phyloP scores from a whole-genome alignment of 2,888 invertebrate species.

The Drosophila maculinotata region DNA sequence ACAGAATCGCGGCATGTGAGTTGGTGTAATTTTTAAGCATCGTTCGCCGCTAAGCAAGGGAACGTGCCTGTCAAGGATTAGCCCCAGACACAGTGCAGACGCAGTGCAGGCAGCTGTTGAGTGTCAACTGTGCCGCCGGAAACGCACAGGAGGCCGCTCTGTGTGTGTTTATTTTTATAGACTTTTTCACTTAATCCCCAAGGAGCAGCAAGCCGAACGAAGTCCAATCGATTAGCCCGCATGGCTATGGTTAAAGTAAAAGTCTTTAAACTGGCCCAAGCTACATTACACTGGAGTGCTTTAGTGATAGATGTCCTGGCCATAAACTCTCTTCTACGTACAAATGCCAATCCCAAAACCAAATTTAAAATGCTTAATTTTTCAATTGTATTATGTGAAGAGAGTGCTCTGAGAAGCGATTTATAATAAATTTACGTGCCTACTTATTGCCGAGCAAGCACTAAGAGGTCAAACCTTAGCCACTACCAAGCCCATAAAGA shows the following conservation, averaged over 20 bases:
- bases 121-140: conserved; percentile 67
- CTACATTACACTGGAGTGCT: conserved; percentile 2
- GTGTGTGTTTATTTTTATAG: conserved; percentile 53
- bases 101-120: conserved; percentile 54
- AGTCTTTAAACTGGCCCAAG: conserved; percentile 46
- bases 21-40: conserved; percentile 57
- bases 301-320: conserved; percentile 15
- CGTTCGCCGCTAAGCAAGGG: conserved; percentile 52
- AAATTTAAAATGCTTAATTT: not conserved
- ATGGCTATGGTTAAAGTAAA: conserved; percentile 8
- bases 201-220: conserved; percentile 12
- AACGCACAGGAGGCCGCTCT: conserved; percentile 46
- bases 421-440: not conserved
- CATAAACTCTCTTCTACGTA: conserved; percentile 3
- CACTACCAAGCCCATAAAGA: not conserved
- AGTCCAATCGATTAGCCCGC: conserved; percentile 63
- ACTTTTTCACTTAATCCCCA: conserved; percentile 51
- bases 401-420: not conserved
- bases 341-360: conserved; percentile 1
- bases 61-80: conserved; percentile 77
- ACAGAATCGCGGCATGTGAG: conserved; percentile 52
- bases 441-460: not conserved
- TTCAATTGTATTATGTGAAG: not conserved
- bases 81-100: conserved; percentile 61
- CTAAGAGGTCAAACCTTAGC: not conserved